Conservation (phyloP, 1,140 invertebrate species). For the Gryllus bimaculatus region DNA sequence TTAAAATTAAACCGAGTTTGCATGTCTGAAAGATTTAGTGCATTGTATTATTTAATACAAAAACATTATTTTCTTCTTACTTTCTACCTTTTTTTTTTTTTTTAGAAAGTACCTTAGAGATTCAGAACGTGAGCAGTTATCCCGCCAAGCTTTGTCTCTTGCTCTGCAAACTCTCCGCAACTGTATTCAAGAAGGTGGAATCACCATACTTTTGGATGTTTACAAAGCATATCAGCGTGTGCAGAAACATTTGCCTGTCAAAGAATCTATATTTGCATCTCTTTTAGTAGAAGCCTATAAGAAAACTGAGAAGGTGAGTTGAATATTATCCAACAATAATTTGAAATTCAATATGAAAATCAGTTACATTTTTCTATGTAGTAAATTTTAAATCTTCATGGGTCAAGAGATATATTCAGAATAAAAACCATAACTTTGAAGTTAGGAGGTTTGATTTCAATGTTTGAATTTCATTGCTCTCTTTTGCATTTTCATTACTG, state of each 20-base stretch:
- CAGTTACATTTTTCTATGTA: not conserved
- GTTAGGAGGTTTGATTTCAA: not conserved
- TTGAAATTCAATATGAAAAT: not conserved
- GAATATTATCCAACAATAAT: not conserved
- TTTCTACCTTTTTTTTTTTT: not conserved
- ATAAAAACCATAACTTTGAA: constrained; percentile 7
- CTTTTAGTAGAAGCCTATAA: constrained; percentile 17
- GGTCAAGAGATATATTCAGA: not conserved
- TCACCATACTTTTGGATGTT: constrained; percentile 7
- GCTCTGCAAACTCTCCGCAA: constrained; percentile 49
- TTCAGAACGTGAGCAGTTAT: constrained; percentile 63
- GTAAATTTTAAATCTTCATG: not conserved
- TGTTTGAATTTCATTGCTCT: constrained; percentile 6
- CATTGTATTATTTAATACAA: too few relatives aligned
- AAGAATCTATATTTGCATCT: constrained; percentile 16
- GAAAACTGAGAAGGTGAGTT: constrained; percentile 10
- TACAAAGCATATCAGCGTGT: constrained; percentile 17
- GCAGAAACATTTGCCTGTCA: constrained; percentile 15
- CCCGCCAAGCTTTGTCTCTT: constrained; percentile 61
- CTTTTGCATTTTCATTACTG: constrained; percentile 12
- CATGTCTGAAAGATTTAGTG: too few relatives aligned
- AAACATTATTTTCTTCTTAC: too few relatives aligned
- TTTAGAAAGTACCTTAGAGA: constrained; percentile 67
- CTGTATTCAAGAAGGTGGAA: not conserved
- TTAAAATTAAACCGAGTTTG: too few relatives aligned